Conservation (phyloP, 2,113 vertebrate species). For the Trachemys scripta region DNA sequence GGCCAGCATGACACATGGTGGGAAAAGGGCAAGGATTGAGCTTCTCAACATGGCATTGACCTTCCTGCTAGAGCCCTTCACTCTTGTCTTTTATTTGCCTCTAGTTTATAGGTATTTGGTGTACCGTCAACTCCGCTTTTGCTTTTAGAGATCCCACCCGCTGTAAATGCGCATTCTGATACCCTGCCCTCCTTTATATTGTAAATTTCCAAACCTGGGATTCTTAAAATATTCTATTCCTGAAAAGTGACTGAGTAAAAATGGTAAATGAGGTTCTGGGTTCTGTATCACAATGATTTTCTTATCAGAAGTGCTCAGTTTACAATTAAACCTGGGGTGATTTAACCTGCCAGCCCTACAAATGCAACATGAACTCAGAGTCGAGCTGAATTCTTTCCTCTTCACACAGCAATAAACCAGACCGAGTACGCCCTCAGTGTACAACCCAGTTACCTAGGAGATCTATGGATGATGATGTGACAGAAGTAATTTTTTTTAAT, state of each 20-base stretch:
- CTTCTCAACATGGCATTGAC: background rate
- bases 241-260: background rate
- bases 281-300: background rate
- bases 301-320: background rate
- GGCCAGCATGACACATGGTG: background rate
- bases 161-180: background rate
- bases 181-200: background rate
- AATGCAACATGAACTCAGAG: rapidly evolving
- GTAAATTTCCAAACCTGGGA: background rate
- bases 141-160: background rate
- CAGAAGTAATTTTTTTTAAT: background rate
- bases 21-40: background rate
- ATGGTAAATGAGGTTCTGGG: background rate
- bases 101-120: background rate
- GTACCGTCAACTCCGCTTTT: background rate
- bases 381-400: background rate
- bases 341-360: background rate
- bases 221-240: background rate
- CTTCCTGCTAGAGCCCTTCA: background rate
- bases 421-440: background rate
- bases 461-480: background rate
- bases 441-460: background rate
- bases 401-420: background rate
- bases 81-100: background rate
- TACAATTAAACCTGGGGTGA: background rate